Conservation (phyloP, 2,797 vertebrate species). For the Falco cherrug region DNA sequence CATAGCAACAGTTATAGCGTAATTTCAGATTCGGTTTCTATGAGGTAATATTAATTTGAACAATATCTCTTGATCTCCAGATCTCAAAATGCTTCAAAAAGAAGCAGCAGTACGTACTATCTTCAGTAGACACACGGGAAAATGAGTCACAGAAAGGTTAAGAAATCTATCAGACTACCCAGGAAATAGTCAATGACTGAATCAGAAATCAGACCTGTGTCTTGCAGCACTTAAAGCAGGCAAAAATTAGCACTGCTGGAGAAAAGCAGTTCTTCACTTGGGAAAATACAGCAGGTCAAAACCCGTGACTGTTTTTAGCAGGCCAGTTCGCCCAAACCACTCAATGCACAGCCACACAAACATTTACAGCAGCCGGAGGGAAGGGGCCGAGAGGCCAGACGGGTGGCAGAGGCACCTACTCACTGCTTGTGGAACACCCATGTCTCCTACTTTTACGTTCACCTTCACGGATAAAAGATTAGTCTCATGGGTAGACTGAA, state of each 20-base stretch:
- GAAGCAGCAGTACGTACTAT: background rate
- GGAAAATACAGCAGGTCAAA: constrained; percentile 20
- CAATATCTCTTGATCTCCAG: background rate
- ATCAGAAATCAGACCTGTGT: background rate
- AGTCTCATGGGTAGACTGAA: background rate
- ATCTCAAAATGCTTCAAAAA: constrained; percentile 1
- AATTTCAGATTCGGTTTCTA: background rate
- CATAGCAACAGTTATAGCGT: background rate
- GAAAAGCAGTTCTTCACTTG: background rate
- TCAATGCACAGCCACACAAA: background rate
- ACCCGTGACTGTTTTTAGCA: constrained; percentile 39
- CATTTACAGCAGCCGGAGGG: background rate
- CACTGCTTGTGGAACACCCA: background rate
- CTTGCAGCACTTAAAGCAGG: background rate
- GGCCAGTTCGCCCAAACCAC: background rate
- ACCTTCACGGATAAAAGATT: background rate
- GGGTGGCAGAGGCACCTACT: background rate
- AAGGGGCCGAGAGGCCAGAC: background rate
- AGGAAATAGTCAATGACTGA: constrained; percentile 41
- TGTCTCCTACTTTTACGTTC: background rate
- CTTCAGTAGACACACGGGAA: constrained; percentile 21
- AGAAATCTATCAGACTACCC: constrained; percentile 42
- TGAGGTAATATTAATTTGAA: background rate
- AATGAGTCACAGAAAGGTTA: constrained; percentile 58
- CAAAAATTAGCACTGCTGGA: background rate